Evolutionary conservation across 2,797 vertebrate species (phyloP), one percentile per base, ranked within the genome.

Genomic region (Masticophis lateralis): DNA sequence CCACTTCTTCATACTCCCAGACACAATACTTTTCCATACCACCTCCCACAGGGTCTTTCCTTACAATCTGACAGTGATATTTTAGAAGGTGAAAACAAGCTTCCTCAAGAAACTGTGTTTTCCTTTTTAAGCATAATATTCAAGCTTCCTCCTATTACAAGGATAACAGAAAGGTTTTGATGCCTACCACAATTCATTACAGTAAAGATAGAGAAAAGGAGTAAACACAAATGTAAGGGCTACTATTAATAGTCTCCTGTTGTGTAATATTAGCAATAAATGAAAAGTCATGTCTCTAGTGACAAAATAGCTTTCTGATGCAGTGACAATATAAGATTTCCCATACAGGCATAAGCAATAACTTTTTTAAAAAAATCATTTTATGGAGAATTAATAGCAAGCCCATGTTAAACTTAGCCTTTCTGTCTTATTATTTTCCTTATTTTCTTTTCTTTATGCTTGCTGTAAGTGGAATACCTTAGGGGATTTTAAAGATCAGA

Each of bases 401-500:
- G 18, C 90, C 90, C 2, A 6, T 91, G 2, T 37, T 94, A 92
- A 86, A 93, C 51, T 47, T 86, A 86, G 89, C 51, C 55, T 51
- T 55, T 86, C 43, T 69, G 51, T 1, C 74, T 47, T 47, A 47
- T 92, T 89, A 51, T 86, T 94, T 59, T 12, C 14, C n/a, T 91
- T 4, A 1, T 91, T 91, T 53, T 51, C 0, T 55, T 1, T 16
- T 87, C 3, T 57, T 16, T 32, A 93, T 43, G 56, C 5, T 53
- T 55, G 3, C 9, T 51, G 87, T 92, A 47, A 83, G 63, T 92
- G 20, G 57, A 79, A 87, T 86, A 91, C 1, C 37, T 86, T 87
- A 94, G 94, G 95, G 74, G 12, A 89, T 95, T 97, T 96, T 95
- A 95, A 96, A 79, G 0, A 90, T 2, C 0, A 93, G 37, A 94